Base-by-base conservation (phyloP, 2,797 vertebrate species). In the Anas acuta region DNA sequence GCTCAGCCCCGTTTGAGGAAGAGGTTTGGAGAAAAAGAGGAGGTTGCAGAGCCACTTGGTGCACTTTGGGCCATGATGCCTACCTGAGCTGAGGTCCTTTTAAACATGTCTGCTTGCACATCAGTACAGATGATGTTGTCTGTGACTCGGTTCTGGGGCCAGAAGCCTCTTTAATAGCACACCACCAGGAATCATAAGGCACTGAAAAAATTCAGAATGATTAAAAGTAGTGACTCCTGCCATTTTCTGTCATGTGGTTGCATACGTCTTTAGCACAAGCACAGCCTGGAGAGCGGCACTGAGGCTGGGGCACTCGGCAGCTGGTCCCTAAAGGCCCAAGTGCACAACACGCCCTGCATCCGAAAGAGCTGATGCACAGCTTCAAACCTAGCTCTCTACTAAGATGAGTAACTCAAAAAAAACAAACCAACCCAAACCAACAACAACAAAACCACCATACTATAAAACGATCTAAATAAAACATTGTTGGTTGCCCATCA, bases 341-440 rank as follows among this genome's bases (percentile, higher is more conserved):
- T 1, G 1, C 0, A 0, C 65, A 54, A 22, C 32, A 11, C 35
- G 22, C 3, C 0, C 28, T 58, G 32, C 33, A 23, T 4, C 33
- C 49, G 28, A 33, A 58, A 56, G 60, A 82, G 32, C 19, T 56
- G 75, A 37, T 51, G 58, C 7, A 13, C 4, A 39, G 20, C 39
- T 89, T 85, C 83, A 83, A 70, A 71, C 3, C 7, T 30, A 57
- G 33, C 49, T 41, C 15, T 70, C 58, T 66, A 20, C 60, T 79
- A 91, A 87, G n/a, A 39, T 51, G 57, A 70, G 22, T 32, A 79
- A 73, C 25, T 13, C 3, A 75, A 41, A 87, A 87, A 37, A 35
- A 20, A 5, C 45, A 28, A 64, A 30, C 37, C 28, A 54, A 32
- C 32, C 23, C 28, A 54, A 32, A 56, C 23, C 23, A 7, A 33